phyloP scores from a whole-genome alignment of 2,113 vertebrate genomes.

The Hemicordylus capensis region DNA sequence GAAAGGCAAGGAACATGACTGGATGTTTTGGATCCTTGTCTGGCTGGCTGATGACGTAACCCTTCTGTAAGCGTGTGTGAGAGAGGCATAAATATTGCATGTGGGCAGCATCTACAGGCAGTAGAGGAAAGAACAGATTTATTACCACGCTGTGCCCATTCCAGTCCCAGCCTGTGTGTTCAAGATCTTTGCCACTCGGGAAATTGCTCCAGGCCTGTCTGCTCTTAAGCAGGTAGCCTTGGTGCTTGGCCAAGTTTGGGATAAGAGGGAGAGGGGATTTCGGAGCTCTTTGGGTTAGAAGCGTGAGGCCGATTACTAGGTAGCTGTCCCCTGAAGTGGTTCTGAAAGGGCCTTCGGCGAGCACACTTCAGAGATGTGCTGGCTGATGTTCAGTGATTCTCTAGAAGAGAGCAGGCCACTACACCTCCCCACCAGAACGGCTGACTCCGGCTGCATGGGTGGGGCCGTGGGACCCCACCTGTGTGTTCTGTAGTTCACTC shows the following conservation, averaged over 20 bases:
- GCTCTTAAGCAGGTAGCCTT: neutral
- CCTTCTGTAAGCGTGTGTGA: neutral
- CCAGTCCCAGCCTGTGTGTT: neutral
- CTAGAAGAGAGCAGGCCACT: neutral
- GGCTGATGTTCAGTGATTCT: too few species aligned
- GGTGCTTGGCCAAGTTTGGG: neutral
- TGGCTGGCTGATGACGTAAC: slow-evolving; percentile 12
- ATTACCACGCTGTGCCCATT: neutral
- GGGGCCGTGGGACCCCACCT: neutral
- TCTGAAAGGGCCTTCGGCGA: neutral
- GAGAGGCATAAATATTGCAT: neutral
- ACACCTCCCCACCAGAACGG: neutral
- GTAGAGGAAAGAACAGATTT: neutral
- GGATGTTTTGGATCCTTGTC: neutral
- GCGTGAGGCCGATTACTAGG: neutral
- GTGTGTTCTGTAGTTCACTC: neutral
- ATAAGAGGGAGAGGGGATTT: neutral
- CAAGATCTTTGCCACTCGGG: neutral
- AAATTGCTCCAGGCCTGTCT: neutral
- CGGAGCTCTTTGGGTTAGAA: neutral
- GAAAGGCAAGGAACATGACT: neutral
- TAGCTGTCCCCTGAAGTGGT: slow-evolving; percentile 7
- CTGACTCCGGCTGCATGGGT: neutral
- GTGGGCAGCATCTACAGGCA: slow-evolving; percentile 8
- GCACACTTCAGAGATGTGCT: neutral